Percentiles rank a stretch among this genome's conserved stretches.
Evolutionary conservation across 2,113 vertebrate species (phyloP).

Genomic region (Dipodomys merriami): DNA sequence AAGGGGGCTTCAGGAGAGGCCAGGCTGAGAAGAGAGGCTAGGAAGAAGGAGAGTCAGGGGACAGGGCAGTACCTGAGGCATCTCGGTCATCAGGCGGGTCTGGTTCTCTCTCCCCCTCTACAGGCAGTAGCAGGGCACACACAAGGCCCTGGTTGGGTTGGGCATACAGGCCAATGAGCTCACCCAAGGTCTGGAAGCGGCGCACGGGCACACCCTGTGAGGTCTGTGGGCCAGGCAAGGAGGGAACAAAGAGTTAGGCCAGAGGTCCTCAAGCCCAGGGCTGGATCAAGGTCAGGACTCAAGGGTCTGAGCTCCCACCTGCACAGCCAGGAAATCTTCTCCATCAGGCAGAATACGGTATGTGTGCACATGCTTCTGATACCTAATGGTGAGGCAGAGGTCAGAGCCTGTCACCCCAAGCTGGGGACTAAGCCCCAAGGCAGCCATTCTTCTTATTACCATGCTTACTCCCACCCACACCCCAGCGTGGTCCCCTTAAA

Average conservation of each 20-base stretch:
- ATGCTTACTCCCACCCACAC: background rate
- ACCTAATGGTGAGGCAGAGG: conserved; percentile 84
- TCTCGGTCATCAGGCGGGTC: conserved; percentile 92
- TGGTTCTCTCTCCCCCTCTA: conserved; percentile 91
- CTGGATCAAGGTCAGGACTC: background rate
- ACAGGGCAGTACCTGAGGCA: conserved; percentile 89
- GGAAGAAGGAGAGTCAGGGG: background rate
- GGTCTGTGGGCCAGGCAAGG: conserved; percentile 85
- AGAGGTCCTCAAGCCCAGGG: background rate
- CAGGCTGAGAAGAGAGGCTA: background rate
- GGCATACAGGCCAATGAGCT: conserved; percentile 94
- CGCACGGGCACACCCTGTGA: conserved; percentile 96
- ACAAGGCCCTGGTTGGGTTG: conserved; percentile 98
- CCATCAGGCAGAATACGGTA: conserved; percentile 97
- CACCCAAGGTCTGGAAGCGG: conserved; percentile 93
- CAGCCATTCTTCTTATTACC: background rate
- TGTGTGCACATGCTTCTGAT: conserved; percentile 98
- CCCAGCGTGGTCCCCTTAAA: conserved; percentile 26
- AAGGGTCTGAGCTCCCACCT: conserved; percentile 87
- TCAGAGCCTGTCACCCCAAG: background rate
- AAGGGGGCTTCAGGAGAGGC: background rate
- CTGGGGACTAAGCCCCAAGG: background rate
- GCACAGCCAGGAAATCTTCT: conserved; percentile 95
- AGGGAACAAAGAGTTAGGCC: background rate
- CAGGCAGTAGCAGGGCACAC: conserved; percentile 92